These are phyloP conservation scores for Myocastor coypus DNA, from an alignment of 2,113 vertebrate species.

Conservation along the genomic window DNA sequence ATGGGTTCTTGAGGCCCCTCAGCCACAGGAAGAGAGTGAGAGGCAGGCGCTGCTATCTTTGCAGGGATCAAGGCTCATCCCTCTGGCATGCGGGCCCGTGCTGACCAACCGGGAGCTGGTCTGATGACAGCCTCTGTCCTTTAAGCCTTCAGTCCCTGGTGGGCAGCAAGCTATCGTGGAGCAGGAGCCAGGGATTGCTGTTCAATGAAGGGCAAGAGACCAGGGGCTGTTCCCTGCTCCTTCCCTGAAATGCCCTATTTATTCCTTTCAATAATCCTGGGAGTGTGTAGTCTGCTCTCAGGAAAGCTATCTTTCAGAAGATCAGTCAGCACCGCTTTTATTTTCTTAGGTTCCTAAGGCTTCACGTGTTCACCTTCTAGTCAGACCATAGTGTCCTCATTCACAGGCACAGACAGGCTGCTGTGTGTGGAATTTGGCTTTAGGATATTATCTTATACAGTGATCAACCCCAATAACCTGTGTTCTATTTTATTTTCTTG, in stretches of 20 bases:
- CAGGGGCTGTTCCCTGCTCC: accelerated
- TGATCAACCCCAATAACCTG: background rate
- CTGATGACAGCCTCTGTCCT: background rate
- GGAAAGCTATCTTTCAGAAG: background rate
- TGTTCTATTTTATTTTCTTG: constrained; percentile 22
- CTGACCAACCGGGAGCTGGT: accelerated
- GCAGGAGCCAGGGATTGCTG: background rate
- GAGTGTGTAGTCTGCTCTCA: background rate
- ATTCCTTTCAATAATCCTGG: background rate
- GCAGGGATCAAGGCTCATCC: background rate
- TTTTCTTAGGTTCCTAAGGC: background rate
- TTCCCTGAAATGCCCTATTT: no score
- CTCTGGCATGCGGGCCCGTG: background rate
- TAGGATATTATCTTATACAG: background rate
- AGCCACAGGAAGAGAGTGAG: background rate
- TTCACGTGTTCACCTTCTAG: background rate
- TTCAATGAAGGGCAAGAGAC: background rate
- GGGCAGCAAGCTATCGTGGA: background rate
- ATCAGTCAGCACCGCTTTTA: background rate
- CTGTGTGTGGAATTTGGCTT: background rate
- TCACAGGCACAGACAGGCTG: background rate
- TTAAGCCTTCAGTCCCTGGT: background rate
- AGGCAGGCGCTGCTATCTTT: background rate
- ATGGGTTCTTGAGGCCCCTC: background rate
- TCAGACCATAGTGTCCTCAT: accelerated